phyloP scores from a whole-genome alignment of 2,888 invertebrate genomes.

The Serrognathus titanus region DNA sequence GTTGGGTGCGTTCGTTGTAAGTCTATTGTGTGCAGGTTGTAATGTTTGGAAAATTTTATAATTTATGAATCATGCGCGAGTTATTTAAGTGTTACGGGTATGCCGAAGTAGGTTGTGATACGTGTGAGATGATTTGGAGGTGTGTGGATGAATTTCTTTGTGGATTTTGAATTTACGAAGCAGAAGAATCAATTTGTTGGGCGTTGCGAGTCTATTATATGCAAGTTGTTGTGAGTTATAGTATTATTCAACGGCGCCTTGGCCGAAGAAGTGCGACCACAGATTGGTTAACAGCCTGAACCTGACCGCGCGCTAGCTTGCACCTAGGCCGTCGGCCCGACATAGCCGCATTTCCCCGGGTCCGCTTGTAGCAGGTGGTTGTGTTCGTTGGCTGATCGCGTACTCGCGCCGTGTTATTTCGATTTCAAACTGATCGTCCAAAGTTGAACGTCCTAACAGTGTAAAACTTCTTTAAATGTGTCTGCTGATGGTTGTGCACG shows the following conservation, averaged over 20 bases:
- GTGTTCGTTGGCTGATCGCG: conserved; percentile 14
- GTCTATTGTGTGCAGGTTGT: no score
- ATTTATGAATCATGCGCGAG: no score
- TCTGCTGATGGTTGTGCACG: background rate
- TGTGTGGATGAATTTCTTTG: no score
- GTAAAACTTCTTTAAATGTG: conserved; percentile 26
- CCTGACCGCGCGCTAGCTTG: conserved; percentile 29
- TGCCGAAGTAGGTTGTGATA: no score
- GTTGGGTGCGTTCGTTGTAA: no score
- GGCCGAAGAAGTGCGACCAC: conserved; percentile 18
- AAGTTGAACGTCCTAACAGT: conserved; percentile 32
- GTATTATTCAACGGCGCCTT: conserved; percentile 22
- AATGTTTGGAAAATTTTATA: no score
- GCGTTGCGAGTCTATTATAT: conserved; percentile 13
- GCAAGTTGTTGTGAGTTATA: conserved; percentile 9
- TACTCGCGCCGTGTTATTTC: conserved; percentile 17
- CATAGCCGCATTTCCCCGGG: conserved; percentile 28
- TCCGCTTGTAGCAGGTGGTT: conserved; percentile 32
- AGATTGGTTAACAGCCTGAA: conserved; percentile 26
- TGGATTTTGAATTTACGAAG: background rate
- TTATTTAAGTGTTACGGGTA: no score
- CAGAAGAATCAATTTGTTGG: conserved; percentile 15
- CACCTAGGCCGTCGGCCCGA: conserved; percentile 28
- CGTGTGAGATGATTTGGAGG: no score
- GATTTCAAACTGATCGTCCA: conserved; percentile 29